Base-by-base conservation (phyloP, 2,888 invertebrate genomes). In the Hypsopygia costalis region DNA sequence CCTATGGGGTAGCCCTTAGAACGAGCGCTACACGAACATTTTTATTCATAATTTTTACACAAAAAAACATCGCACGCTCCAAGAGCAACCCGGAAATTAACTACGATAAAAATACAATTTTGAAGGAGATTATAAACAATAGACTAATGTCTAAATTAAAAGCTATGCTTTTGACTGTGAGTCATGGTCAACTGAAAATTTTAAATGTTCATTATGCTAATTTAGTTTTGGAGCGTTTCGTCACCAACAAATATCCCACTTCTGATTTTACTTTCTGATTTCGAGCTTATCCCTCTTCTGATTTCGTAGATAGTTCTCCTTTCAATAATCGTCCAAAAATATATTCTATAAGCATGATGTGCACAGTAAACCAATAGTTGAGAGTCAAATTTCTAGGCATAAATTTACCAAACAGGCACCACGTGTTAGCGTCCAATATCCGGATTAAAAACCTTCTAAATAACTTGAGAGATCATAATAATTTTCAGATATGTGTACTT, bases 91-190 rank as follows among this genome's bases (percentile, higher is more conserved):
- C 49, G 45, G 46, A 52, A 46, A 42, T 47, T 55, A 48, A 36
- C 44, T 51, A 51, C 49, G 46, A 47, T 53, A 57, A 53, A 52
- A 50, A 58, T 52, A 53, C 53, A 52, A 61, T 52, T 52, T 51
- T 39, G 40, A 43, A 49, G 54, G 59, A 62, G 55, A 58, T 62
- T 61, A 60, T 62, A 57, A 58, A 58, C 54, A 57, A 57, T 57
- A 62, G 49, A 54, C 55, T 34, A 12, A 16, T 34, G 52, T 51
- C 57, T 57, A 59, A 54, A 52, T 51, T 44, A 44, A 56, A 59
- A 59, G 55, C 60, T 59, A 46, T 49, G 58, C 56, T 60, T 59
- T 52, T 46, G 28, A 40, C 25, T 39, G 8, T 38, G 37, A 52
- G 49, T 49, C 52, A 46, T 49, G 46, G 40, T 37, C 38, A 40